phyloP scores from a whole-genome alignment of 2,888 invertebrate genomes.

The Agriopis marginaria region DNA sequence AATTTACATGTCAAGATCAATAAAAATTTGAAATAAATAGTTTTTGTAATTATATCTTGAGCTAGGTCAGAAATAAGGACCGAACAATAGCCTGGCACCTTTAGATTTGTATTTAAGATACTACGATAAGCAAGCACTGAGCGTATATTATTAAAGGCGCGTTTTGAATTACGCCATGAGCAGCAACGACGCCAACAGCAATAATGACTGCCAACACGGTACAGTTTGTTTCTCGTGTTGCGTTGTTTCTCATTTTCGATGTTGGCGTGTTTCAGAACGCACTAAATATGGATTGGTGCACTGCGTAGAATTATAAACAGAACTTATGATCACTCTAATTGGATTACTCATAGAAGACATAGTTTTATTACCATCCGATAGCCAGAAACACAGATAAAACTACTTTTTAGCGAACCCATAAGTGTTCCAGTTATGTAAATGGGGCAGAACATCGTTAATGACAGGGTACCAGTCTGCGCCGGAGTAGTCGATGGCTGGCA shows the following conservation, averaged over 20 bases:
- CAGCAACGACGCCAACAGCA: too few relatives aligned
- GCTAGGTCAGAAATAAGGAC: not conserved
- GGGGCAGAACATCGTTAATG: constrained; percentile 88
- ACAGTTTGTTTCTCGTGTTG: too few relatives aligned
- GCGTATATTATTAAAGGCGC: not conserved
- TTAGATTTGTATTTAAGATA: not conserved
- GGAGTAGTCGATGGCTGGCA: constrained; percentile 91
- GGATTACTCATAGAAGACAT: not conserved
- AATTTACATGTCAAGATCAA: too few relatives aligned
- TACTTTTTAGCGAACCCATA: constrained; percentile 87
- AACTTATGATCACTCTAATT: not conserved
- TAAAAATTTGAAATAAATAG: too few relatives aligned
- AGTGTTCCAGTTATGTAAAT: constrained; percentile 89
- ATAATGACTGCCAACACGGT: too few relatives aligned
- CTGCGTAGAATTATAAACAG: not conserved
- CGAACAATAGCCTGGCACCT: not conserved
- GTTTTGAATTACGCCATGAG: too few relatives aligned
- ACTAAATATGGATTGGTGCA: too few relatives aligned
- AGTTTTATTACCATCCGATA: not conserved
- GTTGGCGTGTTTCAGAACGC: too few relatives aligned
- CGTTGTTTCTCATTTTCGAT: too few relatives aligned
- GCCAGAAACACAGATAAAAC: not conserved
- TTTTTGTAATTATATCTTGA: too few relatives aligned
- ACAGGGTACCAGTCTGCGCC: constrained; percentile 92
- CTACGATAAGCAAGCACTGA: not conserved